Evolutionary conservation across 2,113 vertebrate species (phyloP).

Genomic region (Lophotis ruficrista): DNA sequence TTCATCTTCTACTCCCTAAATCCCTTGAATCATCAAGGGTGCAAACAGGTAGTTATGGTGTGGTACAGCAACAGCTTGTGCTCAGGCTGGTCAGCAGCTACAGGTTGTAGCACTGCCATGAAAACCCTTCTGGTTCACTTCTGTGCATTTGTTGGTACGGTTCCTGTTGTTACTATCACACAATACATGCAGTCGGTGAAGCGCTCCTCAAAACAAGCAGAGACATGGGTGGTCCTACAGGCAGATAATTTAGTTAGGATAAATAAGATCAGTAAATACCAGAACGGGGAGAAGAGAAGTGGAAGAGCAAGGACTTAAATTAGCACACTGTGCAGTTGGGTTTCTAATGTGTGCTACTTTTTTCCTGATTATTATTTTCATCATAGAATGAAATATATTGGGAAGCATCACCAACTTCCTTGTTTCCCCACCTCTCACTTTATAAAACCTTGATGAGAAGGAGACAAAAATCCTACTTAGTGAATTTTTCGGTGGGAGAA

Average conservation of each 20-base stretch:
- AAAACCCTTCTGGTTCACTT: not conserved
- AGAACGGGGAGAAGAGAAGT: not conserved
- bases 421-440: not conserved
- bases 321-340: not conserved
- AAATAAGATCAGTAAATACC: not conserved
- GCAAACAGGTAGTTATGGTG: not conserved
- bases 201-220: slow-evolving; percentile 8
- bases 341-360: not conserved
- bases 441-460: not conserved
- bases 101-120: not conserved
- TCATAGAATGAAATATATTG: not conserved
- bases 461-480: not conserved
- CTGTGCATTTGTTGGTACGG: not conserved
- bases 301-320: not conserved
- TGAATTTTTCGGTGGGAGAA: not conserved
- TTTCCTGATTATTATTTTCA: not conserved
- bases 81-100: not conserved
- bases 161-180: not conserved
- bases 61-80: not conserved
- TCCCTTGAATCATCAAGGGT: not conserved
- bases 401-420: not conserved
- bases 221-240: not conserved
- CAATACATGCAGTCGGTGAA: not conserved
- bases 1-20: not conserved
- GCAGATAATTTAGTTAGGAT: not conserved